phyloP scores from a whole-genome alignment of 2,888 invertebrate species.

The Drosophila testacea region DNA sequence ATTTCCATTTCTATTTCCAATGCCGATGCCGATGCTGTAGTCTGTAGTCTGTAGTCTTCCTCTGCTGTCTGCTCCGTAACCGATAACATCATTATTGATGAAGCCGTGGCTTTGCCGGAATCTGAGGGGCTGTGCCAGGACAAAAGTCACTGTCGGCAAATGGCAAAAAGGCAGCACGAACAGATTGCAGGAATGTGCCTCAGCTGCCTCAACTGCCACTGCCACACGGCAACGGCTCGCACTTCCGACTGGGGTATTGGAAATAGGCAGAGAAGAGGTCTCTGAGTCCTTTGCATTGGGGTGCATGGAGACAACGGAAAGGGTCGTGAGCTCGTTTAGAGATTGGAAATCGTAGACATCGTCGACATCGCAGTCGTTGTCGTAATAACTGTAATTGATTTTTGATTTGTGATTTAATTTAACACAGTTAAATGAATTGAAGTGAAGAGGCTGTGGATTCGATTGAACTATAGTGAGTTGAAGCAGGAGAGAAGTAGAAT shows the following conservation, averaged over 20 bases:
- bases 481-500: constrained; percentile 1
- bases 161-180: constrained; percentile 70
- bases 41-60: constrained; percentile 28
- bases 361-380: constrained; percentile 59
- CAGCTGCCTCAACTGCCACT: constrained; percentile 38
- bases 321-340: constrained; percentile 66
- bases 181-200: constrained; percentile 77
- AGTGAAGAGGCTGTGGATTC: constrained; percentile 22
- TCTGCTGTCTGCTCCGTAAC: constrained; percentile 67
- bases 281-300: constrained; percentile 18
- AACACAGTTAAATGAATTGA: constrained; percentile 78
- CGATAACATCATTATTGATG: constrained; percentile 78
- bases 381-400: constrained; percentile 84
- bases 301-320: constrained; percentile 20
- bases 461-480: constrained; percentile 5
- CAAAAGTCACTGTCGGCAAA: constrained; percentile 64
- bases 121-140: constrained; percentile 38
- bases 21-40: constrained; percentile 21
- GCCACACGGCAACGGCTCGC: constrained; percentile 41
- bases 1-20: constrained; percentile 21
- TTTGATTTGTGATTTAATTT: constrained; percentile 85
- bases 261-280: constrained; percentile 22
- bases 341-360: constrained; percentile 78
- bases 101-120: constrained; percentile 57
- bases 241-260: constrained; percentile 47